phyloP scores from a whole-genome alignment of 2,888 invertebrate species.

The Drosophila eohydei region DNA sequence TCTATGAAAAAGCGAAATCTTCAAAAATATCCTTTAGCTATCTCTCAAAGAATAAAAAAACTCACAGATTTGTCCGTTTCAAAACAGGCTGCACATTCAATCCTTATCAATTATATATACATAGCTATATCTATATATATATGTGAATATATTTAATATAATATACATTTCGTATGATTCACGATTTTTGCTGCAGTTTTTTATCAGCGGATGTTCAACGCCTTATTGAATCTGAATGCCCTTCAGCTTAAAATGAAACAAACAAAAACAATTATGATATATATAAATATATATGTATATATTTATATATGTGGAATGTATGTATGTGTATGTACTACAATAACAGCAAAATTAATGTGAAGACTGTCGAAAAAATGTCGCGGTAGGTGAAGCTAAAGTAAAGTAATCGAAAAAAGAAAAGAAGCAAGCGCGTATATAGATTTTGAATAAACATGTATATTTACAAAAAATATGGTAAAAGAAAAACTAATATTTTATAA shows the following conservation, averaged over 20 bases:
- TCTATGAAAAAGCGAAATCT: conserved; percentile 29
- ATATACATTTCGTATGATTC: conserved; percentile 59
- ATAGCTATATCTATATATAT: conserved; percentile 10
- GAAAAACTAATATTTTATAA: conserved; percentile 37
- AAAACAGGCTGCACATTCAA: conserved; percentile 13
- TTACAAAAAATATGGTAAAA: conserved; percentile 53
- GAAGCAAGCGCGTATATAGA: conserved; percentile 46
- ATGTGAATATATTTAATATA: conserved; percentile 40
- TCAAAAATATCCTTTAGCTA: conserved; percentile 29
- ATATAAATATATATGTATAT: conserved; percentile 8
- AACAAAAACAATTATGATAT: conserved; percentile 21
- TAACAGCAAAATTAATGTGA: conserved; percentile 74
- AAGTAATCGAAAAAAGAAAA: conserved; percentile 8
- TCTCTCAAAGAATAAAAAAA: neutral
- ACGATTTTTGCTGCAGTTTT: conserved; percentile 41
- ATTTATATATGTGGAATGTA: neutral
- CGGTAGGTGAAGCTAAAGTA: conserved; percentile 20
- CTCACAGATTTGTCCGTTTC: conserved; percentile 19
- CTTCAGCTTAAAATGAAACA: conserved; percentile 26
- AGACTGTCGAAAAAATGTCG: conserved; percentile 55
- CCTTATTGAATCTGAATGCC: conserved; percentile 60
- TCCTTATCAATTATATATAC: conserved; percentile 45
- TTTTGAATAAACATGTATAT: conserved; percentile 63
- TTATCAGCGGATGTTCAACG: conserved; percentile 70
- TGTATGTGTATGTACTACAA: conserved; percentile 51